These are phyloP conservation scores for Trissonchulus sp. DNA, from an alignment of 2,888 invertebrate species.

Conservation along the genomic window DNA sequence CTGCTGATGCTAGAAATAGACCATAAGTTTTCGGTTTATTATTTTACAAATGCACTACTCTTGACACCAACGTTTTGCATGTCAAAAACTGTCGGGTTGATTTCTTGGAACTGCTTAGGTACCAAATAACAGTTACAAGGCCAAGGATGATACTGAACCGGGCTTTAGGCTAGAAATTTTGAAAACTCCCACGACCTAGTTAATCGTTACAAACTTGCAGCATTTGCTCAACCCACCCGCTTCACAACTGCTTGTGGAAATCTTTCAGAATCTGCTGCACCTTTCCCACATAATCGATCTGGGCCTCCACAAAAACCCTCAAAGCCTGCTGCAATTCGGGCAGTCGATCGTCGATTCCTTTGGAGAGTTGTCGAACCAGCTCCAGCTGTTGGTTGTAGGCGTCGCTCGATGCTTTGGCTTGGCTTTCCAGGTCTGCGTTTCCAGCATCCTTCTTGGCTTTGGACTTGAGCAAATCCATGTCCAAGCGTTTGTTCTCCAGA, in stretches of 20 bases:
- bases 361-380: conserved; percentile 16
- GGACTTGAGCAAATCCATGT: conserved; percentile 34
- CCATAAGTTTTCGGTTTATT: too few relatives aligned
- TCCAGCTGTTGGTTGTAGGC: conserved; percentile 29
- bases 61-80: too few relatives aligned
- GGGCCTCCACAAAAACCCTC: conserved; percentile 9
- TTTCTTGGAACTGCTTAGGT: too few relatives aligned
- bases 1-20: too few relatives aligned
- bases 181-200: too few relatives aligned
- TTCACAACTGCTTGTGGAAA: conserved; percentile 22
- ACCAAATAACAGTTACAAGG: too few relatives aligned
- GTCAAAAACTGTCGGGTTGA: too few relatives aligned
- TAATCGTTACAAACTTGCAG: too few relatives aligned
- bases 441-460: conserved; percentile 2
- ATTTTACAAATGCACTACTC: too few relatives aligned
- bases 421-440: background rate
- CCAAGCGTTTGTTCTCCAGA: conserved; percentile 31
- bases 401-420: background rate
- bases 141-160: too few relatives aligned
- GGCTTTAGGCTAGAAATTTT: too few relatives aligned
- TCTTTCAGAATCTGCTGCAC: conserved; percentile 26
- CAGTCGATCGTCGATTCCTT: conserved; percentile 25
- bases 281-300: conserved; percentile 22
- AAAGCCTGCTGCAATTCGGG: conserved; percentile 27
- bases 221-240: too few relatives aligned